Base-by-base conservation (phyloP, 1,140 invertebrate species). In the Aleiodes sp. region DNA sequence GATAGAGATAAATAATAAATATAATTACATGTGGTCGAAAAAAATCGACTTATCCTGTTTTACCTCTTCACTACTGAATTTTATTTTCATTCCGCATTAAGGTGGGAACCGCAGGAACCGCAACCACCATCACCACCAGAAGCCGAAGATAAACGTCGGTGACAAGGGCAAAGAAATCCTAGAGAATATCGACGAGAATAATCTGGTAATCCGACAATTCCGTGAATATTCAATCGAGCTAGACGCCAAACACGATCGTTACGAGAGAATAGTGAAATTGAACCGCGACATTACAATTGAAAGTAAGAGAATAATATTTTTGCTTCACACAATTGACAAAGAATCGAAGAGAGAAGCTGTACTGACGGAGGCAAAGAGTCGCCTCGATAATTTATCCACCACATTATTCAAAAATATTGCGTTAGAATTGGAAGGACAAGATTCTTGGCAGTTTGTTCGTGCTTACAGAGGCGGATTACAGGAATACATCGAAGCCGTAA, bases 271-370 rank as follows among this genome's bases (percentile, higher is more conserved):
- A 10, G 89, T 96, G 0, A 97, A 96, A 86, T 82, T 93, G 0
- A 92, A 93, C 69, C 86, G 96, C 46, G 96, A 97, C 81, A 91
- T 97, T n/a, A 97, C 94, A 1, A 96, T 96, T 71, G 94, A 96
- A 78, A 95, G 94, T 76, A 98, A 98, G 80, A 87, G 94, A 71
- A 92, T 94, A 12, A 98, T 98, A 67, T 97, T 96, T 81, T 83
- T 94, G 14, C 83, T 98, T 10, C 95, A 97, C 77, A 92, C 93
- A 26, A 86, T 92, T 56, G 86, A 88, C 70, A 91, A 89, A 10
- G 89, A 91, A 71, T 88, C 87, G 33, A 90, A 91, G 66, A 79
- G 80, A 59, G 83, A 86, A 8, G 78, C 81, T 26, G 84, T 93
- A 7, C 78, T 95, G 1, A 70, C 80, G 8, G 91, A 95, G 77